phyloP scores from a whole-genome alignment of 2,888 invertebrate genomes.

The Petrolisthes cinctipes region DNA sequence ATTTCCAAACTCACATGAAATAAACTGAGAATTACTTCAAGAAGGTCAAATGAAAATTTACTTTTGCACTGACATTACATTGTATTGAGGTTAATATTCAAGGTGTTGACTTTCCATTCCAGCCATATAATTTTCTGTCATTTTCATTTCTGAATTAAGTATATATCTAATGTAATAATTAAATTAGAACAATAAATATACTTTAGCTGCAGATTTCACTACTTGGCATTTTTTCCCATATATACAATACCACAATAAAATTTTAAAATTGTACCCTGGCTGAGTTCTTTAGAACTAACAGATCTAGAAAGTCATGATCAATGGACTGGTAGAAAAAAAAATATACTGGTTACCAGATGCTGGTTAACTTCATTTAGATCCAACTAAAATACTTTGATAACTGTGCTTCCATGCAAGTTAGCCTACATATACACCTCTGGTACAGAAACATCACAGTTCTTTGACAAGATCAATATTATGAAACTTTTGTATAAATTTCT shows the following conservation, averaged over 20 bases:
- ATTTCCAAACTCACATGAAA: no score
- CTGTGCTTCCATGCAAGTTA: not conserved
- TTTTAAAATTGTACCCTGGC: not conserved
- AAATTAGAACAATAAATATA: not conserved
- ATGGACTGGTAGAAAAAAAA: not conserved
- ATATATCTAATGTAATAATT: not conserved
- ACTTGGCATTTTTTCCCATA: not conserved
- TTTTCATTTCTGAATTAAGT: no score
- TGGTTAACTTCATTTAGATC: not conserved
- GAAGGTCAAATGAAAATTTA: no score
- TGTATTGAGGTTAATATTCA: no score
- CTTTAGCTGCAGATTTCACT: not conserved
- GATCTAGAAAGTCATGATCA: not conserved
- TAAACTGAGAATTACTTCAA: no score
- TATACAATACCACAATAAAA: not conserved
- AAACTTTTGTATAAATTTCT: no score
- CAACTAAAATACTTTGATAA: no score
- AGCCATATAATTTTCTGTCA: no score
- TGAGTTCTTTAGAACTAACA: not conserved
- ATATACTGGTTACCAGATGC: not conserved
- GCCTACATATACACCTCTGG: not conserved
- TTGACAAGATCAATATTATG: no score
- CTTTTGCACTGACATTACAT: no score
- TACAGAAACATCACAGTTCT: not conserved
- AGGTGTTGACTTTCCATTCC: no score